Base-by-base conservation (phyloP, 2,888 invertebrate genomes). In the Xestia sexstrigata region DNA sequence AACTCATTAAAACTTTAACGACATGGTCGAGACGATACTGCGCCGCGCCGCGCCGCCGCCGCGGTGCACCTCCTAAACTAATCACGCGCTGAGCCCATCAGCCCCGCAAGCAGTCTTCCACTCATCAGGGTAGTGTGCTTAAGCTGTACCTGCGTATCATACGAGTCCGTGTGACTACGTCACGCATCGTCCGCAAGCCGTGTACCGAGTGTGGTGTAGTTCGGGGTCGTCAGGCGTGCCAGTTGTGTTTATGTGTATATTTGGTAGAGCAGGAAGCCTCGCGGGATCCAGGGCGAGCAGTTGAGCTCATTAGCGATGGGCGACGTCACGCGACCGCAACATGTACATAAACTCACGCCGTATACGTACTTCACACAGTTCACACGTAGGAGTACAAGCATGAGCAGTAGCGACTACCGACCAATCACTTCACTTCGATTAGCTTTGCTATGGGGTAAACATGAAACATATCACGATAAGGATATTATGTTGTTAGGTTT, bases 291-390 rank as follows among this genome's bases (percentile, higher is more conserved):
- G 82, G 80, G 81, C 79, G 74, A 82, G 70, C 80, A 75, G 74
- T 79, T 85, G 82, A 84, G 87, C 85, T 88, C 79, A 83, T 89
- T 88, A 87, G 78, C 71, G 65, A 47, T 17, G 47, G 67, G 23
- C 66, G 75, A 55, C 68, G 73, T 67, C 82, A 81, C 84, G 81
- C 83, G 67, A 83, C 69, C 79, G 62, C 68, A 52, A 69, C 75
- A 65, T 70, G 26, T 67, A 74, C 69, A 49, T 63, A 20, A 69
- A 15, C 55, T 55, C 45, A 20, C 39, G 30, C 39, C 62, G 17
- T 23, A 23, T 52, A 45, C 30, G 20, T 68, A 72, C 30, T 70
- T 63, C 45, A 71, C 58, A 58, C 58, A 72, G n/a, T 70, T 52
- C 62, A 71, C 58, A 58, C 58, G 55, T 55, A 55, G n/a, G 47